These are phyloP conservation scores for Amblyopsis hoosieri DNA, from an alignment of 2,797 vertebrate species.

Conservation along the genomic window DNA sequence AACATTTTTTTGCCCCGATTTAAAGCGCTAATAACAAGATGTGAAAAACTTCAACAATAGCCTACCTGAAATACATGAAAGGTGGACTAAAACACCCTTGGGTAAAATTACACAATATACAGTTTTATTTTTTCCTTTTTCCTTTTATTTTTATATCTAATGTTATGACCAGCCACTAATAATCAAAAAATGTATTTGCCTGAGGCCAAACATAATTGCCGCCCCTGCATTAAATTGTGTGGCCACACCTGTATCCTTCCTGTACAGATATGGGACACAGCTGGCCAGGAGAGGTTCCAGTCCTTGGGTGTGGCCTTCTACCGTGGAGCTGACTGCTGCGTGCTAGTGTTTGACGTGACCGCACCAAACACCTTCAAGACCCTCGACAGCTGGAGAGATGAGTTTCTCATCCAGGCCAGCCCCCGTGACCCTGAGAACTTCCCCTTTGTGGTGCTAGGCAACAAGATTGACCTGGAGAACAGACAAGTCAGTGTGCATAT, in stretches of 20 bases:
- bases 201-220: no score
- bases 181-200: no score
- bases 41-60: no score
- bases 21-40: no score
- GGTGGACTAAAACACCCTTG: no score
- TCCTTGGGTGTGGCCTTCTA: slow-evolving; percentile 93
- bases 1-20: no score
- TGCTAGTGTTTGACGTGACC: slow-evolving; percentile 91
- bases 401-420: slow-evolving; percentile 92
- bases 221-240: no score
- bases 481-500: slow-evolving; percentile 83
- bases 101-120: no score
- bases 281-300: slow-evolving; percentile 92
- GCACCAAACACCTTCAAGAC: slow-evolving; percentile 92
- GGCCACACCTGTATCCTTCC: neutral
- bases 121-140: no score
- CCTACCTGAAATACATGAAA: no score
- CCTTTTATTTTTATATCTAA: no score
- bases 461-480: slow-evolving; percentile 94
- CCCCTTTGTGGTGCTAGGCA: slow-evolving; percentile 91
- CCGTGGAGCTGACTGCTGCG: slow-evolving; percentile 91
- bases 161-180: no score
- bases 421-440: slow-evolving; percentile 91
- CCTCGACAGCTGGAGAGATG: slow-evolving; percentile 90
- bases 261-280: slow-evolving; percentile 92